These are phyloP conservation scores for Melangyna quadrimaculata DNA, from an alignment of 2,888 invertebrate species.

Conservation along the genomic window DNA sequence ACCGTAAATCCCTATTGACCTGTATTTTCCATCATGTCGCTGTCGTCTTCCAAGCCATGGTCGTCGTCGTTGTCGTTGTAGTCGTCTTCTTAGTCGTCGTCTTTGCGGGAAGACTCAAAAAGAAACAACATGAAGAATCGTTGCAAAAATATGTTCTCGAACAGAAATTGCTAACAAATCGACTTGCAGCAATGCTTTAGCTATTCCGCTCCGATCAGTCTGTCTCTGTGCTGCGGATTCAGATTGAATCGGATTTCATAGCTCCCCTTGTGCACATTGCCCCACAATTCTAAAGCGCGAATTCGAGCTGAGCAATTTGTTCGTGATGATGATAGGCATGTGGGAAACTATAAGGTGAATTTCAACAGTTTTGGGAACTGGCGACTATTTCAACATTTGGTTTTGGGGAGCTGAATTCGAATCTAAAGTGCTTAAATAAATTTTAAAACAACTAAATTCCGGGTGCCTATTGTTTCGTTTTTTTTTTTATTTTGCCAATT, in stretches of 20 bases:
- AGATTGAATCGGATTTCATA: constrained; percentile 31
- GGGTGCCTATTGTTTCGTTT: no score
- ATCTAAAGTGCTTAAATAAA: no score
- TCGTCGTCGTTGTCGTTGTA: neutral
- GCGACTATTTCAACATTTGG: neutral
- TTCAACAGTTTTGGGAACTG: neutral
- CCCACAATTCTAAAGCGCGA: constrained; percentile 23
- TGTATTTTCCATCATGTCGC: constrained; percentile 51
- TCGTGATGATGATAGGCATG: constrained; percentile 22
- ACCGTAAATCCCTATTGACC: constrained; percentile 71
- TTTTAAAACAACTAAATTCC: no score
- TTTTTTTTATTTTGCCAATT: no score
- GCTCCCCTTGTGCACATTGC: neutral
- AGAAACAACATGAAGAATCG: neutral
- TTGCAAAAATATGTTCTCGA: neutral
- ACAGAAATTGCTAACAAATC: constrained; percentile 39
- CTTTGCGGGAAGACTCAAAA: constrained; percentile 21
- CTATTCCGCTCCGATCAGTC: constrained; percentile 43
- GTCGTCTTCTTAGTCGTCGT: neutral
- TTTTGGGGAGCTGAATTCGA: no score
- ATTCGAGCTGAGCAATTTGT: constrained; percentile 52
- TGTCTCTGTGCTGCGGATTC: constrained; percentile 38
- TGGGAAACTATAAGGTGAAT: constrained; percentile 3
- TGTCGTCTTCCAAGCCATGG: constrained; percentile 4
- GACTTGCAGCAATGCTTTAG: constrained; percentile 36